These are phyloP conservation scores for Amblyopsis hoosieri DNA, from an alignment of 2,797 vertebrate genomes.

Conservation along the genomic window DNA sequence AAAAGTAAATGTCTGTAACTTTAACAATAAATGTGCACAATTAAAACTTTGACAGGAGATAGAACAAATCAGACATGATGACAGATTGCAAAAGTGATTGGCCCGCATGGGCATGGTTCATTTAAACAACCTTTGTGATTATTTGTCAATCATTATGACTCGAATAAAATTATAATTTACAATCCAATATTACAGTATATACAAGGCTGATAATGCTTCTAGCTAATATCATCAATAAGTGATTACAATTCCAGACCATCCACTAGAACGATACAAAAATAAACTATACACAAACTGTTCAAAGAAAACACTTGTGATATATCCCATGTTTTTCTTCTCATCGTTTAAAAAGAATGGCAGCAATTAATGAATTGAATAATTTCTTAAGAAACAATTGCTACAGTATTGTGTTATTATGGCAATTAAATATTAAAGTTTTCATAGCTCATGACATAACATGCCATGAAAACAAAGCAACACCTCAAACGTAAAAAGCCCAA, in stretches of 20 bases:
- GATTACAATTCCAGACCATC: slow-evolving; percentile 78
- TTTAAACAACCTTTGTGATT: slow-evolving; percentile 70
- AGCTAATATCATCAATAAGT: slow-evolving; percentile 76
- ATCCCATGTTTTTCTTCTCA: slow-evolving; percentile 75
- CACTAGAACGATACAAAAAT: slow-evolving; percentile 87
- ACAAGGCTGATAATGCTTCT: slow-evolving; percentile 81
- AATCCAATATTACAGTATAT: slow-evolving; percentile 87
- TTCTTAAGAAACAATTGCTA: slow-evolving; percentile 86
- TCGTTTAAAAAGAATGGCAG: slow-evolving; percentile 85
- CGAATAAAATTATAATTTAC: slow-evolving; percentile 82
- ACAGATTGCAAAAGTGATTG: slow-evolving; percentile 42
- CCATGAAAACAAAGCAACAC: slow-evolving; percentile 76
- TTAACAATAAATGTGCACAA: slow-evolving; percentile 66
- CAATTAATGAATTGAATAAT: slow-evolving; percentile 82
- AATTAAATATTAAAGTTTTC: slow-evolving; percentile 81
- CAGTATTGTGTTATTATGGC: slow-evolving; percentile 90
- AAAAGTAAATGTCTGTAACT: slow-evolving; percentile 71
- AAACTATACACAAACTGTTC: slow-evolving; percentile 89
- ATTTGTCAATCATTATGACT: slow-evolving; percentile 70
- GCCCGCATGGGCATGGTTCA: slow-evolving; percentile 68
- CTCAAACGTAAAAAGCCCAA: slow-evolving; percentile 72
- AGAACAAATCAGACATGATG: slow-evolving; percentile 39
- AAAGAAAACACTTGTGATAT: slow-evolving; percentile 81
- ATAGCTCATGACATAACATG: slow-evolving; percentile 80
- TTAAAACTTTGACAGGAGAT: slow-evolving; percentile 44